Evolutionary conservation across 35 echinoderm and acorn worm genomes (phyloP).

Genomic region (Holothuria glaberrima): DNA sequence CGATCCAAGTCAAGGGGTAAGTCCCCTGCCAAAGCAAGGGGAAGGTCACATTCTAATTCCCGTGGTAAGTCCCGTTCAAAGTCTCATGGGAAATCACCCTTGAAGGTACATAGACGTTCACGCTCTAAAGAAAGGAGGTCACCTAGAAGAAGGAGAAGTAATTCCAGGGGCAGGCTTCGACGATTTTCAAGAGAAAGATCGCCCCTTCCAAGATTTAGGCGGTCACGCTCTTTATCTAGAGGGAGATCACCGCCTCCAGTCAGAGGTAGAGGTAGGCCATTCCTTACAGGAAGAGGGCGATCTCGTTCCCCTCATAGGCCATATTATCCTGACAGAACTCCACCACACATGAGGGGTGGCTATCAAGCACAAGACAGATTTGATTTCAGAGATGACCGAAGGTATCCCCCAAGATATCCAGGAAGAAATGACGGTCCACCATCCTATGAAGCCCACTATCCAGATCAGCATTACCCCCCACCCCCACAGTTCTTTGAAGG

Average conservation of each 20-base stretch:
- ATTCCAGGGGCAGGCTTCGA: not conserved
- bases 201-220: not conserved
- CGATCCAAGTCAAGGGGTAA: slow-evolving; percentile 22
- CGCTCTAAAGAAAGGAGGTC: slow-evolving; percentile 47
- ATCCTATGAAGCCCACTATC: slow-evolving; percentile 17
- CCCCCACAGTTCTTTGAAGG: slow-evolving; percentile 27
- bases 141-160: slow-evolving; percentile 32
- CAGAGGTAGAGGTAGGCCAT: slow-evolving; percentile 51
- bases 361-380: not conserved
- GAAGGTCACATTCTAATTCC: slow-evolving; percentile 9
- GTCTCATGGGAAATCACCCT: slow-evolving; percentile 12
- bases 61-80: slow-evolving; percentile 8
- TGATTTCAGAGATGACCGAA: slow-evolving; percentile 54
- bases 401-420: slow-evolving; percentile 22
- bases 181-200: slow-evolving; percentile 34
- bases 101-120: slow-evolving; percentile 20
- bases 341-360: slow-evolving; percentile 12
- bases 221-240: slow-evolving; percentile 22
- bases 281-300: not conserved
- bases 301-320: slow-evolving; percentile 62
- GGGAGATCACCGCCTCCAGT: slow-evolving; percentile 23
- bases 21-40: slow-evolving; percentile 16
- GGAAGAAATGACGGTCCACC: slow-evolving; percentile 36
- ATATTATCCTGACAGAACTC: slow-evolving; percentile 3
- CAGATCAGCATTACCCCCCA: slow-evolving; percentile 38